Conservation (phyloP, 53 echinoderm and acorn worm species). For the Arbacia lixula region DNA sequence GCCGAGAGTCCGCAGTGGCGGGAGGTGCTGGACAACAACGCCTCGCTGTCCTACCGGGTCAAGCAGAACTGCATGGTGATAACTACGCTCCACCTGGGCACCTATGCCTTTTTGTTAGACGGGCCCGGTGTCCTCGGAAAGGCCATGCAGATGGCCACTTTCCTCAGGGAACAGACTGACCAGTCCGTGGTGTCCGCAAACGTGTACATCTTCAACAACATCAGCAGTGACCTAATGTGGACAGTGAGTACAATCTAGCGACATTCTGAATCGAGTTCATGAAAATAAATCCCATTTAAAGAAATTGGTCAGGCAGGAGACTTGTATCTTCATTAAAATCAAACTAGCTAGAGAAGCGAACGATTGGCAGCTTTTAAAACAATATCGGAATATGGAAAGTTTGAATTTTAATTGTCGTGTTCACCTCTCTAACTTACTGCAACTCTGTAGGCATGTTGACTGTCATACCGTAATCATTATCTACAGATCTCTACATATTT, state of each 20-base stretch:
- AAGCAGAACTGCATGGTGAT: conserved; percentile 30
- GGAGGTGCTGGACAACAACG: neutral
- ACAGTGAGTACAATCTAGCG: conserved; percentile 79
- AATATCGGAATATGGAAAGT: too few relatives aligned
- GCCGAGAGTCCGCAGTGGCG: conserved; percentile 7
- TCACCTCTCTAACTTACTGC: too few relatives aligned
- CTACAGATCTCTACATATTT: too few relatives aligned
- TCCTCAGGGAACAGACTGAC: neutral
- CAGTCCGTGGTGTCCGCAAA: neutral
- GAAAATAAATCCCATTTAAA: too few relatives aligned
- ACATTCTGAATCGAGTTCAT: too few relatives aligned
- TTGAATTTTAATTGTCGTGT: too few relatives aligned
- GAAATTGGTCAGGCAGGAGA: too few relatives aligned
- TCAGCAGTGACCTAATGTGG: conserved; percentile 77
- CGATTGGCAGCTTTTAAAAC: too few relatives aligned
- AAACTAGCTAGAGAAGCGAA: too few relatives aligned
- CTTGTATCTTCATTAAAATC: too few relatives aligned
- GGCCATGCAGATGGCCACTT: conserved; percentile 46
- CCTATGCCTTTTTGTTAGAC: conserved; percentile 35
- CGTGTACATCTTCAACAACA: conserved; percentile 82
- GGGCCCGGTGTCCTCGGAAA: conserved; percentile 35
- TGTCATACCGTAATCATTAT: too few relatives aligned
- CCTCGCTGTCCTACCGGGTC: neutral
- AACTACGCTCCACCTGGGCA: conserved; percentile 36
- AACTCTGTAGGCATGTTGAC: too few relatives aligned